Evolutionary conservation across 2,888 invertebrate species (phyloP).

Genomic region (Netelia fuscicornis): DNA sequence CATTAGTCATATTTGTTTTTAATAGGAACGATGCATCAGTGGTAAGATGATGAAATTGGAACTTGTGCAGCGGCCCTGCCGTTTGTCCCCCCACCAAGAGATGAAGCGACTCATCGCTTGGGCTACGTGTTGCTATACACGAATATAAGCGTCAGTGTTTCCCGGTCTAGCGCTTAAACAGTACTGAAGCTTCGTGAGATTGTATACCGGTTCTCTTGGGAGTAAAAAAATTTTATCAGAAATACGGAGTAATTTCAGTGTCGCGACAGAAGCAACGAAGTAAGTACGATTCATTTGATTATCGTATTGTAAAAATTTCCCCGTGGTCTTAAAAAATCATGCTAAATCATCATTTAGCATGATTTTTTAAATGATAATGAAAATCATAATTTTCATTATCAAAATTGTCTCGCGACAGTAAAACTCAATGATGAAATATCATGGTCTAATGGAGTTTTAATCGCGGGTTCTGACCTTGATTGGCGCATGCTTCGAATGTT

Average conservation of each 20-base stretch:
- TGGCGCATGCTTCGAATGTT: neutral
- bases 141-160: conserved; percentile 56
- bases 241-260: neutral
- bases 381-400: too few relatives aligned
- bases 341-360: too few relatives aligned
- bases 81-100: conserved; percentile 51
- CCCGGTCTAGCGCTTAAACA: conserved; percentile 32
- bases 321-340: too few relatives aligned
- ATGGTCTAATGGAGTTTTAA: neutral
- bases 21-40: neutral
- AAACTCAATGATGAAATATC: neutral
- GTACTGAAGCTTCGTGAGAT: conserved; percentile 11
- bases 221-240: conserved; percentile 4
- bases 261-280: neutral
- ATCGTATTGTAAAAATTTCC: neutral
- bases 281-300: conserved; percentile 24
- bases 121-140: conserved; percentile 56
- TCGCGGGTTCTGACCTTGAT: neutral
- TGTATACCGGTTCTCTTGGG: conserved; percentile 16
- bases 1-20: too few relatives aligned
- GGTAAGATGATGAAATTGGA: neutral
- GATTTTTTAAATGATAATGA: too few relatives aligned
- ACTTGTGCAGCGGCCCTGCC: conserved; percentile 42
- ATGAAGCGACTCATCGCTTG: conserved; percentile 10
- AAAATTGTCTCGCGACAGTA: neutral